Conservation (phyloP, 2,888 invertebrate species). For the Nemotelus nigrinus region DNA sequence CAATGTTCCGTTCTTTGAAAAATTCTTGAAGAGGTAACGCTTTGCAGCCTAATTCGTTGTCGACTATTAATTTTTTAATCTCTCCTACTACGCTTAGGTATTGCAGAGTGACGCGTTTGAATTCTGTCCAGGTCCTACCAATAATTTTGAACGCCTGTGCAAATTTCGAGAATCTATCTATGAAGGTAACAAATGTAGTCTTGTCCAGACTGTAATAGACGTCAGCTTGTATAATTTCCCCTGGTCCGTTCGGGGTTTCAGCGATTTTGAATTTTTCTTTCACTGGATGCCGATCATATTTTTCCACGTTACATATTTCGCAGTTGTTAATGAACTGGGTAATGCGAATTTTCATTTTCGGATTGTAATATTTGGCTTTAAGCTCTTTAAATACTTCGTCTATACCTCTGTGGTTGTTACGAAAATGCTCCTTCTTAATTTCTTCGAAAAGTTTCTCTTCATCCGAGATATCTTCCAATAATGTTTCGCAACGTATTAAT, state of each 20-base stretch:
- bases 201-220: not conserved
- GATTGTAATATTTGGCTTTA: conserved; percentile 2
- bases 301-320: not conserved
- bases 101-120: too few relatives aligned
- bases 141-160: too few relatives aligned
- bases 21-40: not conserved
- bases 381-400: not conserved
- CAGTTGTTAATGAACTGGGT: conserved; percentile 18
- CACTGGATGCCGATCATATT: conserved; percentile 8
- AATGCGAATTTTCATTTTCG: not conserved
- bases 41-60: not conserved
- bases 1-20: not conserved
- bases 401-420: conserved; percentile 13
- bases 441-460: not conserved
- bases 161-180: conserved; percentile 38
- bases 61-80: not conserved
- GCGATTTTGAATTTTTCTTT: not conserved
- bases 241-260: conserved; percentile 15
- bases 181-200: conserved; percentile 43
- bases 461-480: too few relatives aligned
- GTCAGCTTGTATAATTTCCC: conserved; percentile 3
- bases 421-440: conserved; percentile 6
- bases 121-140: too few relatives aligned
- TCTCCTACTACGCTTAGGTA: too few relatives aligned
- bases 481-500: too few relatives aligned